Percentiles rank a stretch among this genome's conserved stretches.
Evolutionary conservation across 2,797 vertebrate species (phyloP).

Genomic region (Babyrousa celebensis): DNA sequence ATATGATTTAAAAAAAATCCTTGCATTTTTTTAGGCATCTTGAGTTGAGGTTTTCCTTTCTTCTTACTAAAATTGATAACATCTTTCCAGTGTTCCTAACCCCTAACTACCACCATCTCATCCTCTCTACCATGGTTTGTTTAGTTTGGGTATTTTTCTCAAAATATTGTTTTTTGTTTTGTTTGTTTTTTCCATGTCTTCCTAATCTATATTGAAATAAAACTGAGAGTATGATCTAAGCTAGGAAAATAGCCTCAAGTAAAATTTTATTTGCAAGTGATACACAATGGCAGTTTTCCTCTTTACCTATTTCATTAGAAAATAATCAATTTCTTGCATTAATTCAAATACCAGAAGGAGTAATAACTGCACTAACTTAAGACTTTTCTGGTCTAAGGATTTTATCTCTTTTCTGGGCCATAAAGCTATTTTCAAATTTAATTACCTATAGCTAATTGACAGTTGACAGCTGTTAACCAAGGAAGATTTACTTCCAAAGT

Average conservation of each 20-base stretch:
- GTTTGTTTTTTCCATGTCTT: neutral
- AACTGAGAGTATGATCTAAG: neutral
- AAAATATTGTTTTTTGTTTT: neutral
- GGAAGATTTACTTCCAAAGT: constrained; percentile 70
- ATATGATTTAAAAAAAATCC: neutral
- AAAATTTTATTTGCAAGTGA: constrained; percentile 17
- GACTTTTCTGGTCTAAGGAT: constrained; percentile 55
- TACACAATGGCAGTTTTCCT: neutral
- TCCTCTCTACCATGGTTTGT: neutral
- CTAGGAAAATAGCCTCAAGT: neutral
- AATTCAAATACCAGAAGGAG: constrained; percentile 57
- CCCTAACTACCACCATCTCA: neutral
- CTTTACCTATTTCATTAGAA: constrained; percentile 61
- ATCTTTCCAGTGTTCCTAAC: neutral
- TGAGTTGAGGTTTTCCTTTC: neutral
- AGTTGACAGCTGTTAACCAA: constrained; percentile 75
- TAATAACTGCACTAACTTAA: constrained; percentile 47
- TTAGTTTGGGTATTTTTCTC: neutral
- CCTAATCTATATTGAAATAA: constrained; percentile 45
- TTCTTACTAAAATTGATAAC: neutral
- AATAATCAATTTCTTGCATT: constrained; percentile 64
- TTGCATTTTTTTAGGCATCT: neutral
- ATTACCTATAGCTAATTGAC: constrained; percentile 76
- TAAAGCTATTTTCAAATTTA: constrained; percentile 81
- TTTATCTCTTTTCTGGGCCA: constrained; percentile 70